Percentiles rank a stretch among this genome's conserved stretches.
phyloP scores from a whole-genome alignment of 2,113 vertebrate genomes.

The Cinclus cinclus region DNA sequence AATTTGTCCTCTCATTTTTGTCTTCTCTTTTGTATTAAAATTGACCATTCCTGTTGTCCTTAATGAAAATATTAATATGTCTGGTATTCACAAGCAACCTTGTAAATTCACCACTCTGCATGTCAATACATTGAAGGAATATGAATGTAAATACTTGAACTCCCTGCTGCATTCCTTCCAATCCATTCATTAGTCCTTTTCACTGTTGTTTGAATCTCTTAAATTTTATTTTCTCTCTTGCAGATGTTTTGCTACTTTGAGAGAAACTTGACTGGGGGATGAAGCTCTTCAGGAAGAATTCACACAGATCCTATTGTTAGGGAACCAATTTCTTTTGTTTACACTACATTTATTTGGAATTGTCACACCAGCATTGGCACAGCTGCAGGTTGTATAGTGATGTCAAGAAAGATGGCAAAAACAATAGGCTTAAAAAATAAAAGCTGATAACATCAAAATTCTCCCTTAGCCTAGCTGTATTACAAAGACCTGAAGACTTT shows the following conservation, averaged over 20 bases:
- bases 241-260: not conserved
- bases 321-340: not conserved
- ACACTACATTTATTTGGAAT: not conserved
- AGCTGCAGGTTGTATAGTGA: not conserved
- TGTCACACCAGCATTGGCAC: not conserved
- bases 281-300: slow-evolving; percentile 5
- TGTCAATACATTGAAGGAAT: not conserved
- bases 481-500: not conserved
- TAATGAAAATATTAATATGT: not conserved
- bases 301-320: not conserved
- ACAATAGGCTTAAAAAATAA: not conserved
- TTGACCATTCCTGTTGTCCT: not conserved
- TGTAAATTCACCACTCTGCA: not conserved
- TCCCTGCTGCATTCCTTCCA: not conserved
- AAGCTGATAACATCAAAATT: not conserved
- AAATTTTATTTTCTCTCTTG: not conserved
- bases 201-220: not conserved
- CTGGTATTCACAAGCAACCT: not conserved
- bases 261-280: not conserved
- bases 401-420: not conserved
- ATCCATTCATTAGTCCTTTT: not conserved
- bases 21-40: not conserved
- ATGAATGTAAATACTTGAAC: not conserved
- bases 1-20: not conserved
- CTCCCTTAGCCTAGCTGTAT: not conserved